Conservation (phyloP, 64 coral and sea anemone genomes). For the Stichodactyla mertensii region DNA sequence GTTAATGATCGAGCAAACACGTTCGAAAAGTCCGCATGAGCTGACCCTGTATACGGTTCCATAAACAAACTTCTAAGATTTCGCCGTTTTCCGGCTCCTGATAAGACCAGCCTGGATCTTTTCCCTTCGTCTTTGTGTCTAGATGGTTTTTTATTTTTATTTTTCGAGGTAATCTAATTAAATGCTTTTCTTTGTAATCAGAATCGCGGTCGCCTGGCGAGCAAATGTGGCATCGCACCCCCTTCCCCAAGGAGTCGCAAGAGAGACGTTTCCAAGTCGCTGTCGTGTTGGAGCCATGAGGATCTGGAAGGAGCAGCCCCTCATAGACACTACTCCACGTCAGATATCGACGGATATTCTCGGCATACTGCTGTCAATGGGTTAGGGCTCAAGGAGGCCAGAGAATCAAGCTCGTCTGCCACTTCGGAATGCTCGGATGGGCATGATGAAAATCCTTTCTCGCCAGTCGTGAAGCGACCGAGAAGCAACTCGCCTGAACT, state of each 20-base stretch:
- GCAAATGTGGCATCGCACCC: constrained; percentile 84
- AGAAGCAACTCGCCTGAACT: not conserved
- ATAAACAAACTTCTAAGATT: too few relatives aligned
- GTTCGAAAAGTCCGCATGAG: not conserved
- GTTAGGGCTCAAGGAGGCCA: constrained; percentile 37
- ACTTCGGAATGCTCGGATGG: constrained; percentile 76
- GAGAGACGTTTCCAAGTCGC: constrained; percentile 44
- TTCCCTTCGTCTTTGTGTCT: not conserved
- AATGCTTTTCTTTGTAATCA: constrained; percentile 33
- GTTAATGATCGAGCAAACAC: not conserved
- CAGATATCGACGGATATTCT: constrained; percentile 51
- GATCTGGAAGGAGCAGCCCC: constrained; percentile 4
- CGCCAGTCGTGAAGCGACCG: constrained; percentile 22
- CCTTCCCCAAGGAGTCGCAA: constrained; percentile 66
- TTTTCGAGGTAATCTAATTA: not conserved
- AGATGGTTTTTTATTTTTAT: not conserved
- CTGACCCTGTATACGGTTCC: too few relatives aligned
- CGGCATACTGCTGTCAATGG: constrained; percentile 26
- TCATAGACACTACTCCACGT: constrained; percentile 55
- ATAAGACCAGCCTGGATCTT: too few relatives aligned
- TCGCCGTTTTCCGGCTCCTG: too few relatives aligned
- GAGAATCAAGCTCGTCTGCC: constrained; percentile 69
- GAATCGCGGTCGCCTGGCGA: constrained; percentile 94
- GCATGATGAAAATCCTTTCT: constrained; percentile 65
- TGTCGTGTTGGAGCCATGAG: constrained; percentile 57